Base-by-base conservation (phyloP, 2,888 invertebrate species). In the Reticulitermes lucifugus region DNA sequence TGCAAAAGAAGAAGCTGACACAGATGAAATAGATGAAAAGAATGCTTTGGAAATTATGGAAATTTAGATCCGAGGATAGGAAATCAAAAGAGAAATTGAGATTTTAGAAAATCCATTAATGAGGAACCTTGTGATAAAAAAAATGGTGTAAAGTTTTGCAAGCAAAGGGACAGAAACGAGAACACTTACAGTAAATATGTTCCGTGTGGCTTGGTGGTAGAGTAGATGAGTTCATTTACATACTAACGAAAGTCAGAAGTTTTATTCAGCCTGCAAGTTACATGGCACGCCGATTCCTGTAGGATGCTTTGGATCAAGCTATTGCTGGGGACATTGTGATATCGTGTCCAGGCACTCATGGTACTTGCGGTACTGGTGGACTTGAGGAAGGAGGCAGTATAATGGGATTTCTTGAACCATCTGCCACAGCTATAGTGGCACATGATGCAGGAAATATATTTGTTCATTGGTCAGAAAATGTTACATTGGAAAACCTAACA, bases 91-190 rank as follows among this genome's bases (percentile, higher is more conserved):
- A 29, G 46, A 83, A 71, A 46, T 83, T 14, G 65, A 65, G 18
- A 46, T 83, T 22, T 18, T 83, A 22, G 82, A 83, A 83, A 71
- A 46, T 70, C 46, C 71, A 25, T 65, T 65, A 65, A 25, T 65
- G 65, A 65, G 77, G 77, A 46, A 46, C 3, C 21, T 77, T 77
- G 22, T 22, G 51, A 12, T 51, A 12, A 43, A 77, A 77, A 51
- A 77, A 46, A 46, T 46, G 46, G 46, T 43, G n/a, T 21, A n/a
- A 46, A 46, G 46, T 46, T 46, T 22, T 46, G 5, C n/a, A 77
- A 46, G 46, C 35, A 77, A 46, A n/a, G 77, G 46, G 22, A 77
- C 43, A 51, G 25, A 46, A n/a, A 2, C 4, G n/a, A 46, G 43
- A 21, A n/a, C 46, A 35, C 22, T 21, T n/a, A 10, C 46, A 77